Evolutionary conservation across 2,888 invertebrate genomes (phyloP).

Genomic region (Hypomecis atomaria): DNA sequence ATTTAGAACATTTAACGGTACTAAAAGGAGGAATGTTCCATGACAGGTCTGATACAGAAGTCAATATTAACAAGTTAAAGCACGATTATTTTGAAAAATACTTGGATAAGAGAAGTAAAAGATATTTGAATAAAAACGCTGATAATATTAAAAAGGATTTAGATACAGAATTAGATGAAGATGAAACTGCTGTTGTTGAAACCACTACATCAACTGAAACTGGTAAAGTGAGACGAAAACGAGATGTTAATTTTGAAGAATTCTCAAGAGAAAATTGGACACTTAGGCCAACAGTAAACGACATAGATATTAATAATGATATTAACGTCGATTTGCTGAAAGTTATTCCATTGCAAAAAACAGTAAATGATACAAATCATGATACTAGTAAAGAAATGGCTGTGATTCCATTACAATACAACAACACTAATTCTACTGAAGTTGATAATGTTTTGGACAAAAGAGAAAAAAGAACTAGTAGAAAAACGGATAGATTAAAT

Average conservation of each 20-base stretch:
- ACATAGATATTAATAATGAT: constrained; percentile 55
- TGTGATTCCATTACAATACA: constrained; percentile 69
- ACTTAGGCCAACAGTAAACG: constrained; percentile 49
- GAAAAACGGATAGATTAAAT: constrained; percentile 79
- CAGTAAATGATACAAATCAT: constrained; percentile 46
- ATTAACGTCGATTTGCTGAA: constrained; percentile 61
- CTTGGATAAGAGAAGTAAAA: constrained; percentile 73
- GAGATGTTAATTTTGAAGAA: constrained; percentile 62
- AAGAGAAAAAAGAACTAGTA: constrained; percentile 79
- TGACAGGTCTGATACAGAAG: constrained; percentile 59
- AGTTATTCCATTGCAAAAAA: constrained; percentile 66
- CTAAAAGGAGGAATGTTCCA: constrained; percentile 75
- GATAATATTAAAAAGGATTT: constrained; percentile 58
- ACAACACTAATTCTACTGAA: constrained; percentile 75
- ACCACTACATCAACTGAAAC: constrained; percentile 52
- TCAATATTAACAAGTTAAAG: constrained; percentile 72
- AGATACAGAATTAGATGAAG: constrained; percentile 60
- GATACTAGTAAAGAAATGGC: constrained; percentile 60
- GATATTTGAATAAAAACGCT: constrained; percentile 65
- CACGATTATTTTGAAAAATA: constrained; percentile 79
- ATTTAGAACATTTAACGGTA: constrained; percentile 68
- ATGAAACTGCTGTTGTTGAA: constrained; percentile 51
- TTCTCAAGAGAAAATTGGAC: constrained; percentile 60
- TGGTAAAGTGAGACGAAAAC: constrained; percentile 61
- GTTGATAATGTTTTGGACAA: constrained; percentile 69